A percentile compares a stretch with the other conserved stretches of the same genome.
These are phyloP conservation scores for Coelopa frigida DNA, from an alignment of 1,140 invertebrate species.

Conservation along the genomic window DNA sequence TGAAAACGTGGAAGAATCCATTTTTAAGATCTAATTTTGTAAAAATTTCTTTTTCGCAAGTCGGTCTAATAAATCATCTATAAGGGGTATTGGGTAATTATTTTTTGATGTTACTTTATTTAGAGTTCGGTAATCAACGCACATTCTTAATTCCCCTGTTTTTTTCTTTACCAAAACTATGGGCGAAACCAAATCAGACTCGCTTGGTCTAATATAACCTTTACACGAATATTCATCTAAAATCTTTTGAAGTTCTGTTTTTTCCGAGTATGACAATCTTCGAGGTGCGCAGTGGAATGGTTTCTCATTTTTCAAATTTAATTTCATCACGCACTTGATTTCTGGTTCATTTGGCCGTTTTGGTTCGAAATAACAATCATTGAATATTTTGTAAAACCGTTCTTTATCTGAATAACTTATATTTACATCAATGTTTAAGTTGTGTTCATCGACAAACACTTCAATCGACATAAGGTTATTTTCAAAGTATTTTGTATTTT, in stretches of 20 bases:
- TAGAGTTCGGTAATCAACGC: conserved; percentile 3
- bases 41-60: not conserved
- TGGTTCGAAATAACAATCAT: not conserved
- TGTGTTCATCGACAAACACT: not conserved
- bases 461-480: no score
- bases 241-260: no score
- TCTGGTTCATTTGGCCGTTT: not conserved
- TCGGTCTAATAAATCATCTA: not conserved
- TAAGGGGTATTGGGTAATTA: conserved; percentile 1
- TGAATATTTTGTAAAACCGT: not conserved
- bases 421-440: not conserved
- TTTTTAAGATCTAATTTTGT: not conserved
- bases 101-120: conserved; percentile 2
- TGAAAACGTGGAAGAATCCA: not conserved
- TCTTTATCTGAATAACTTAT: not conserved
- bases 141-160: conserved; percentile 6
- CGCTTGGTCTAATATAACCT: no score
- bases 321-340: not conserved
- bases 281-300: not conserved
- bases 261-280: no score
- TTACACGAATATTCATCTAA: no score
- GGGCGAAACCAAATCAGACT: conserved; percentile 5
- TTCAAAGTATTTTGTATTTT: no score
- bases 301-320: not conserved
- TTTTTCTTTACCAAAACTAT: conserved; percentile 7